Percentiles rank a stretch among this genome's conserved stretches.
Conservation (phyloP, 2,113 vertebrate genomes). For the Stercorarius parasiticus region DNA sequence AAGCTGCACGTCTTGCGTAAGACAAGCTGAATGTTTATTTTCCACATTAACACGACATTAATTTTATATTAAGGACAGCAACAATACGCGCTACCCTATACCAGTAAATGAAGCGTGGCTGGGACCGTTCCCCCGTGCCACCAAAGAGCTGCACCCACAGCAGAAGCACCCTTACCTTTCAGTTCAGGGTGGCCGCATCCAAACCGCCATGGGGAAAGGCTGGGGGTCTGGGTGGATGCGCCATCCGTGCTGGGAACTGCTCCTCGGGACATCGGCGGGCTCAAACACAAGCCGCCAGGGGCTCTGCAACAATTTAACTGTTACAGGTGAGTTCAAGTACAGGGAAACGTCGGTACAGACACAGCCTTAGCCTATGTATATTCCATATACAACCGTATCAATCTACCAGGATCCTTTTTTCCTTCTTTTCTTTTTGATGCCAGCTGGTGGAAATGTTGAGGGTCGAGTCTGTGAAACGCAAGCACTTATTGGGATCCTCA, state of each 20-base stretch:
- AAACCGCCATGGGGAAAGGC: fast-evolving
- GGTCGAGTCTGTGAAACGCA: background rate
- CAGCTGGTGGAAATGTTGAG: background rate
- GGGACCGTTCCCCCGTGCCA: fast-evolving
- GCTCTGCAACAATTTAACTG: fast-evolving
- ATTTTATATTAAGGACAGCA: background rate
- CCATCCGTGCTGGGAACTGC: fast-evolving
- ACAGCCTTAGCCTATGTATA: too few relatives aligned
- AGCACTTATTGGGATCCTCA: background rate
- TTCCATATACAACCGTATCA: fast-evolving
- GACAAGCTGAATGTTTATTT: background rate
- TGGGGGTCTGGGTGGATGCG: fast-evolving
- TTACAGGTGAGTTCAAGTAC: background rate
- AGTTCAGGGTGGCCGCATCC: background rate
- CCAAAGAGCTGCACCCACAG: background rate
- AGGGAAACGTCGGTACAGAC: fast-evolving
- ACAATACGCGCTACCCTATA: fast-evolving
- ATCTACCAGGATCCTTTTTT: background rate
- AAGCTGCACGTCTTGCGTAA: background rate
- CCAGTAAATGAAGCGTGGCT: fast-evolving
- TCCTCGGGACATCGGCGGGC: background rate
- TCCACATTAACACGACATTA: fast-evolving
- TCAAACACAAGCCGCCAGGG: background rate
- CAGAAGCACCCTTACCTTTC: background rate
- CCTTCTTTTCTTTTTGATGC: background rate